Conservation (phyloP, 2,888 invertebrate species). For the Slavum lentiscoides region DNA sequence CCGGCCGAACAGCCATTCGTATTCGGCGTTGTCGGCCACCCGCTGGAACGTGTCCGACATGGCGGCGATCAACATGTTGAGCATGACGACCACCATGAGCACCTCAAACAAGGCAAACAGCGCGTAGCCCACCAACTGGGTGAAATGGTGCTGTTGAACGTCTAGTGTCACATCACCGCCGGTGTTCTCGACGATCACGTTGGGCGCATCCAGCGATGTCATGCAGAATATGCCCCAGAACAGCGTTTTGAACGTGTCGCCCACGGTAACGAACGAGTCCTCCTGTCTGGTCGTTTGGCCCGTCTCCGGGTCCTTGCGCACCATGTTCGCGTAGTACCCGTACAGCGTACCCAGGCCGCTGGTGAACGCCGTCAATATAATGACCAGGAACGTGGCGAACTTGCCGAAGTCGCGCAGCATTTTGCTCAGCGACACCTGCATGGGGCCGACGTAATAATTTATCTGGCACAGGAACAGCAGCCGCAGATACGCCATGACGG, state of each 20-base stretch:
- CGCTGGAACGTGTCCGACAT: slow-evolving; percentile 69
- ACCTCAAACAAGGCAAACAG: slow-evolving; percentile 72
- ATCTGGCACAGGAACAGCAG: slow-evolving; percentile 69
- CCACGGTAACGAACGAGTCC: slow-evolving; percentile 59
- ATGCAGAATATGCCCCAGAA: slow-evolving; percentile 75
- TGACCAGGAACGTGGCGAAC: slow-evolving; percentile 67
- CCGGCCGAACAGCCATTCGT: slow-evolving; percentile 77
- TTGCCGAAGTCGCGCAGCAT: slow-evolving; percentile 71
- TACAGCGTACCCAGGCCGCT: slow-evolving; percentile 67
- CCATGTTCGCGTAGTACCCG: slow-evolving; percentile 70
- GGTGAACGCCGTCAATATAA: slow-evolving; percentile 67
- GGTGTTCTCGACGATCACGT: slow-evolving; percentile 69
- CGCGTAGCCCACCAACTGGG: slow-evolving; percentile 71
- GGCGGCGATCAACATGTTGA: slow-evolving; percentile 78
- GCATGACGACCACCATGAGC: slow-evolving; percentile 71
- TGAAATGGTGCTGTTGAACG: slow-evolving; percentile 65
- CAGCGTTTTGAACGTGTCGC: slow-evolving; percentile 64
- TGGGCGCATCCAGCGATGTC: slow-evolving; percentile 69
- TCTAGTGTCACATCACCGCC: slow-evolving; percentile 57
- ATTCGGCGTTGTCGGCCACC: slow-evolving; percentile 61
- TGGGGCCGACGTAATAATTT: slow-evolving; percentile 68
- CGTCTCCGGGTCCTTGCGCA: slow-evolving; percentile 64
- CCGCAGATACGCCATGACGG: slow-evolving; percentile 70
- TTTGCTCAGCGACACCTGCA: slow-evolving; percentile 64
- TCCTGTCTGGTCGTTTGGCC: slow-evolving; percentile 63